These are phyloP conservation scores for Vireo altiloquus DNA, from an alignment of 2,113 vertebrate species.

Conservation along the genomic window DNA sequence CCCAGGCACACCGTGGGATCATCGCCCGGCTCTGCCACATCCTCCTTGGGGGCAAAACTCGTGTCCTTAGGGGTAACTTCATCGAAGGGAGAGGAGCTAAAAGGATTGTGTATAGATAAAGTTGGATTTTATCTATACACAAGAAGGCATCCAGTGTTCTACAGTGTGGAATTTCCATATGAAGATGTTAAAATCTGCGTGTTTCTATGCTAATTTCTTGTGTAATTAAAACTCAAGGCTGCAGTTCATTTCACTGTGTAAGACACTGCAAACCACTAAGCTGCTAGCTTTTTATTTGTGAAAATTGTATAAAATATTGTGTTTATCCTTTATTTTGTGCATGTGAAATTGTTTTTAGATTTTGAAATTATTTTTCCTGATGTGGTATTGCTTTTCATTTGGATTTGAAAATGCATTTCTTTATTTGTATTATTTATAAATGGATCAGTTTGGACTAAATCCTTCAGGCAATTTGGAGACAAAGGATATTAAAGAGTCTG, in stretches of 20 bases:
- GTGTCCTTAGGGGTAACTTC: too few species aligned
- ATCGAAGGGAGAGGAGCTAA: accelerated
- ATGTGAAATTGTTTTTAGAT: background rate
- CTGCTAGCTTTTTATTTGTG: background rate
- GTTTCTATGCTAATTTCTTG: background rate
- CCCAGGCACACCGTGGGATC: accelerated
- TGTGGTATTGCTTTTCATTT: background rate
- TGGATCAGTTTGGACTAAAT: background rate
- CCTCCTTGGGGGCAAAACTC: background rate
- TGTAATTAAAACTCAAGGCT: background rate
- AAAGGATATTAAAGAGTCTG: background rate
- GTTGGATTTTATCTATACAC: background rate
- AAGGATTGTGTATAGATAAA: background rate
- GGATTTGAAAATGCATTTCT: background rate
- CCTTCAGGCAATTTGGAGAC: background rate
- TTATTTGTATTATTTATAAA: background rate
- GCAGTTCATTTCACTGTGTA: background rate
- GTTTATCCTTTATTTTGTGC: background rate
- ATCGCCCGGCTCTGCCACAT: accelerated
- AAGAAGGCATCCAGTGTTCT: background rate
- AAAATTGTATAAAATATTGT: background rate
- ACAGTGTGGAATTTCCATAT: background rate
- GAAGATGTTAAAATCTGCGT: background rate
- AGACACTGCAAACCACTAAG: background rate
- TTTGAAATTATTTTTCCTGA: background rate